These are phyloP conservation scores for Micrasema minimum DNA, from an alignment of 1,140 invertebrate genomes.

Conservation along the genomic window DNA sequence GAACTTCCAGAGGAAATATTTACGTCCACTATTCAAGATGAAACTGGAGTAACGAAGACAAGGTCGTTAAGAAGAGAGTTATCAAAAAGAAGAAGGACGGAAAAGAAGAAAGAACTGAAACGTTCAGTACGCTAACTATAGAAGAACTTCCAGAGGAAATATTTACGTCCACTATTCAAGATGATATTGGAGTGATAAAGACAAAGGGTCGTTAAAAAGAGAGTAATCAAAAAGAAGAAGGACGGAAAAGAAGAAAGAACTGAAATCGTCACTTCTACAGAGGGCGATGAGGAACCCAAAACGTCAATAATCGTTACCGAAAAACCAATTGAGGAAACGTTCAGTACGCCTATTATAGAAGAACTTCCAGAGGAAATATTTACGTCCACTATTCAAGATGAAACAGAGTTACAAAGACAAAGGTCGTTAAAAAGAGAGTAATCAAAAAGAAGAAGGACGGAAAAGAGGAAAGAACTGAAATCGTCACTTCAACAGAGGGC, in stretches of 20 bases:
- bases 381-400: background rate
- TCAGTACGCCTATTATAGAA: background rate
- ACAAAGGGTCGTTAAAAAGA: conserved; percentile 58
- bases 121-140: conserved; percentile 46
- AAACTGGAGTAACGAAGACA: conserved; percentile 55
- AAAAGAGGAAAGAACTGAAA: conserved; percentile 3
- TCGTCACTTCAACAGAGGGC: background rate
- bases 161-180: conserved; percentile 58
- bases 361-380: conserved; percentile 7
- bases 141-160: conserved; percentile 59
- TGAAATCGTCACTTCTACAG: conserved; percentile 51
- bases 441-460: conserved; percentile 54
- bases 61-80: conserved; percentile 56
- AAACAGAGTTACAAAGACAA: conserved; percentile 35
- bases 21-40: conserved; percentile 54
- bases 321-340: conserved; percentile 4
- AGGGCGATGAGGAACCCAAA: conserved; percentile 56
- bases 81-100: conserved; percentile 57
- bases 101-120: conserved; percentile 57
- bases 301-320: conserved; percentile 12
- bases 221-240: conserved; percentile 56
- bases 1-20: conserved; percentile 51
- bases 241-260: conserved; percentile 56
- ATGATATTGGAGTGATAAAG: conserved; percentile 57
- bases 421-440: conserved; percentile 53